Evolutionary conservation across 2,888 invertebrate species (phyloP), one percentile per base, ranked within the genome.

Genomic region (Ferdinandea cuprea): DNA sequence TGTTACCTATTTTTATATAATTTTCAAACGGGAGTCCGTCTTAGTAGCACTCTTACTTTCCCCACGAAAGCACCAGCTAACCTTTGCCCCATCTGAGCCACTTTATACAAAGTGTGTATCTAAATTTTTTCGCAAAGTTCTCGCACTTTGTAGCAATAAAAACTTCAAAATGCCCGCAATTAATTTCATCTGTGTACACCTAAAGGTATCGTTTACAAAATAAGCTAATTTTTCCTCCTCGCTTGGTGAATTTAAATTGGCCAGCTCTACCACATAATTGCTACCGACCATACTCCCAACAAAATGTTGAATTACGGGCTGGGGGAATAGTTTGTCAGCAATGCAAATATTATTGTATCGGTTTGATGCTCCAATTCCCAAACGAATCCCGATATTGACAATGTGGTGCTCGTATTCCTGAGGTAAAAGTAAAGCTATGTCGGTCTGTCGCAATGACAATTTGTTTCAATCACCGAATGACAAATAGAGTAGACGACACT

Each of bases 341-440:
- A n/a, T n/a, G n/a, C n/a, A n/a, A n/a, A n/a, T n/a, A n/a, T n/a
- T n/a, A n/a, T 19, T 9, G 54, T 15, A 8, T 58, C 19, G 76
- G 59, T 68, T 76, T 68, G 52, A 68, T 59, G 76, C 76, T 76
- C 76, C 52, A 76, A 37, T 76, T 76, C 59, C 25, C 42, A 54
- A 25, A 13, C 42, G 21, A 74, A 50, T 63, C 46, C 65, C 65
- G 32, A 66, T 58, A 48, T 32, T 46, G 63, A 28, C 17, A 56
- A 63, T 40, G 11, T n/a, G n/a, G n/a, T n/a, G n/a, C n/a, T 35
- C 9, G 54, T 63, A 32, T 28, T 11, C 35, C 13, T 74, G 40
- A 8, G 58, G 58, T 74, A 66, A 42, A 66, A 74, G 66, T 66
- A 50, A 66, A 65, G 73, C 13, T 9, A 19, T 44, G 8, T 56